Conservation (phyloP, 2,888 invertebrate species). For the Eristalis intricaria region DNA sequence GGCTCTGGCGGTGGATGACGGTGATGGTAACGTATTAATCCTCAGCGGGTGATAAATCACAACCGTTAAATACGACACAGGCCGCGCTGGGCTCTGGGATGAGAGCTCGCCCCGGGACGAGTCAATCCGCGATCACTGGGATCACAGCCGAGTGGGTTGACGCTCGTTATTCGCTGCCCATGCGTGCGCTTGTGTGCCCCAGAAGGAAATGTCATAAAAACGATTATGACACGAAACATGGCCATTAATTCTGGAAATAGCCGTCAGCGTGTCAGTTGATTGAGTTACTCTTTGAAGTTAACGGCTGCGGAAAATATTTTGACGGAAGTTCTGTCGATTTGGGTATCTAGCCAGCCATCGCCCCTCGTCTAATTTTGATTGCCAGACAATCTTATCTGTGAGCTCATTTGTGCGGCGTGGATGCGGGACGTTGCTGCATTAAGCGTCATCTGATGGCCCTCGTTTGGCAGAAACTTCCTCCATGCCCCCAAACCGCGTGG, state of each 20-base stretch:
- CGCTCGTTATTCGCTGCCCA: not conserved
- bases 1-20: conserved; percentile 23
- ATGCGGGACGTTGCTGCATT: not conserved
- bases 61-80: conserved; percentile 32
- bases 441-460: conserved; percentile 15
- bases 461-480: not conserved
- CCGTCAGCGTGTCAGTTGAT: conserved; percentile 13
- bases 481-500: not conserved
- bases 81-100: conserved; percentile 1
- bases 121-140: conserved; percentile 19
- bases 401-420: conserved; percentile 17
- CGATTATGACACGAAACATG: conserved; percentile 55
- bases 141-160: conserved; percentile 10
- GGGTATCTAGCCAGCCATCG: not conserved
- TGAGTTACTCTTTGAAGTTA: conserved; percentile 46
- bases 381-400: conserved; percentile 32
- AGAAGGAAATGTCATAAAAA: conserved; percentile 60
- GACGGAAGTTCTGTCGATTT: conserved; percentile 29
- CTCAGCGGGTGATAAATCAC: conserved; percentile 51
- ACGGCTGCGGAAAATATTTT: not conserved
- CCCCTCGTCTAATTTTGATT: not conserved
- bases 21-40: conserved; percentile 49
- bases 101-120: conserved; percentile 1
- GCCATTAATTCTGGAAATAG: conserved; percentile 41
- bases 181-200: not conserved